phyloP scores from a whole-genome alignment of 2,888 invertebrate genomes.

The Drosophila mayaguana region DNA sequence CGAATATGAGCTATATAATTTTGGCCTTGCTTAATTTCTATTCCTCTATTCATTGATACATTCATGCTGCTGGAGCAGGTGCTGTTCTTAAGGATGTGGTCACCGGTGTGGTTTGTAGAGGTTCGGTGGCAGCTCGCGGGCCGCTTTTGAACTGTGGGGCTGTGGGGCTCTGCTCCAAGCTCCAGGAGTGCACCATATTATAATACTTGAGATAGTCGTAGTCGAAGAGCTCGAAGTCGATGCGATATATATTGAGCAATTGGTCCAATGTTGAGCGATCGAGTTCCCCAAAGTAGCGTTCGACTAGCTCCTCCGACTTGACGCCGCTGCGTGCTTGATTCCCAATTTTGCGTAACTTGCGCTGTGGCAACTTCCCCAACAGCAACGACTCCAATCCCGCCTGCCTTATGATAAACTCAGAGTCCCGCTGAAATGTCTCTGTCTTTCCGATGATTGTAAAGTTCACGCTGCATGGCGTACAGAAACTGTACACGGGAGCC shows the following conservation, averaged over 20 bases:
- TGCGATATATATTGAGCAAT: slow-evolving; percentile 88
- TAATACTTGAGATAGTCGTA: slow-evolving; percentile 87
- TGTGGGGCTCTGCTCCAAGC: slow-evolving; percentile 52
- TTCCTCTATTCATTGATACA: background rate
- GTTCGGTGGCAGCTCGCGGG: slow-evolving; percentile 5
- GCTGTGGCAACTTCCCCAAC: slow-evolving; percentile 85
- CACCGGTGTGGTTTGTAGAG: slow-evolving; percentile 17
- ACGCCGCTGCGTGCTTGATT: slow-evolving; percentile 81
- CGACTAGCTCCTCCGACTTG: slow-evolving; percentile 86
- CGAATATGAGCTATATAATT: slow-evolving; percentile 10
- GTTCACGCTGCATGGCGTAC: slow-evolving; percentile 89
- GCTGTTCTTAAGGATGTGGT: slow-evolving; percentile 17
- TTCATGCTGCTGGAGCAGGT: slow-evolving; percentile 12
- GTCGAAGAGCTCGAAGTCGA: slow-evolving; percentile 90
- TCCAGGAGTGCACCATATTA: slow-evolving; percentile 84
- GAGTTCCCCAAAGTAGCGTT: slow-evolving; percentile 87
- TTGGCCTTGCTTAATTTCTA: background rate
- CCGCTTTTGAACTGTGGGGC: slow-evolving; percentile 11
- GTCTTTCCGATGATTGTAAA: slow-evolving; percentile 89
- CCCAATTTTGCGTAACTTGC: slow-evolving; percentile 86
- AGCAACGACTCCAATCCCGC: slow-evolving; percentile 87
- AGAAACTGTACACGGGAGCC: slow-evolving; percentile 88
- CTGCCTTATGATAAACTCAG: slow-evolving; percentile 87
- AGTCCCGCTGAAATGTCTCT: slow-evolving; percentile 88
- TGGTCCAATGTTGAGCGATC: slow-evolving; percentile 86